Evolutionary conservation across 2,113 vertebrate genomes (phyloP).

Genomic region (Cnemophilus loriae): DNA sequence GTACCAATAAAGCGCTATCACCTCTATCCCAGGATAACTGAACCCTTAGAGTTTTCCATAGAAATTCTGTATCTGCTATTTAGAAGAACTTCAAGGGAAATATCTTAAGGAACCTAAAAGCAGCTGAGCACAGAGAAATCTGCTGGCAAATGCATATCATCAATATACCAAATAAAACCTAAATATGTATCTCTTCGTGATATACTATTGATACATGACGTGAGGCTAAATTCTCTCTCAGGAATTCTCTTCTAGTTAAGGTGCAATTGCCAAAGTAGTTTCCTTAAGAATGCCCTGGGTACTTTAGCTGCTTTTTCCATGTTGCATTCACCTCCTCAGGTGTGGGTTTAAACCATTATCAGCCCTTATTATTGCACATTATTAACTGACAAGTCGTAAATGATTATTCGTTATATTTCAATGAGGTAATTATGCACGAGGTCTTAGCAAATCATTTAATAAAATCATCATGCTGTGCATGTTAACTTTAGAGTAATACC

Average conservation of each 20-base stretch:
- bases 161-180: neutral
- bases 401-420: conserved; percentile 14
- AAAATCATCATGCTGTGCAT: neutral
- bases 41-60: neutral
- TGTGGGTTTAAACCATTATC: neutral
- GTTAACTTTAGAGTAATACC: neutral
- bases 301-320: neutral
- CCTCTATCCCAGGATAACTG: neutral
- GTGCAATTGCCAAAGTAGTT: neutral
- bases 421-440: neutral
- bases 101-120: neutral
- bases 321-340: neutral
- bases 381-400: neutral
- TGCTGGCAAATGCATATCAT: neutral
- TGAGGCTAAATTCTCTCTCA: neutral
- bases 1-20: neutral
- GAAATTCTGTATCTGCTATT: neutral
- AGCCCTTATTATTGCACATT: neutral
- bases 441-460: neutral
- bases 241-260: neutral
- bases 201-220: neutral
- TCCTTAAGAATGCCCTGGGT: neutral
- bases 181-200: neutral
- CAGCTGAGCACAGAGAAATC: neutral
- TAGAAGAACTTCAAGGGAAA: neutral